phyloP scores from a whole-genome alignment of 2,888 invertebrate species.

The Endomychus coccineus region DNA sequence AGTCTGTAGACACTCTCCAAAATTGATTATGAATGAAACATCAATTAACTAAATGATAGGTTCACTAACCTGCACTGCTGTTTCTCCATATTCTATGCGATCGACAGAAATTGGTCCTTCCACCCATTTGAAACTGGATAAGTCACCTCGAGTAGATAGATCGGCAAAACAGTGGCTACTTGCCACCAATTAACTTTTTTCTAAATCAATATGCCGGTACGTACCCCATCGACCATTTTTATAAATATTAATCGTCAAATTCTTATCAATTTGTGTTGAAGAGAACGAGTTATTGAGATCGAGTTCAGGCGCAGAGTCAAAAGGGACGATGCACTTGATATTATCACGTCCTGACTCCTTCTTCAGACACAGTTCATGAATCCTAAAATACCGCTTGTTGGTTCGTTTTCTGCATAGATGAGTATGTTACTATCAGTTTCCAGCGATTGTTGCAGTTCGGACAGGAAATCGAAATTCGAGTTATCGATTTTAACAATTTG shows the following conservation, averaged over 20 bases:
- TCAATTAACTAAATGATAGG: too few relatives aligned
- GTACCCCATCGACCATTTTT: conserved; percentile 53
- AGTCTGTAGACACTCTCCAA: too few relatives aligned
- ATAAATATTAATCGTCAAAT: conserved; percentile 71
- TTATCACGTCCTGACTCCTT: conserved; percentile 58
- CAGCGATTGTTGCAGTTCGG: too few relatives aligned
- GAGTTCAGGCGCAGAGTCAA: conserved; percentile 58
- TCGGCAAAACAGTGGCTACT: conserved; percentile 68
- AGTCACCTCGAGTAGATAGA: conserved; percentile 72
- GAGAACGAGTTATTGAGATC: conserved; percentile 57
- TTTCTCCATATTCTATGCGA: too few relatives aligned
- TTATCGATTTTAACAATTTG: too few relatives aligned
- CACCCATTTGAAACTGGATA: conserved; percentile 73
- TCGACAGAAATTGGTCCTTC: too few relatives aligned
- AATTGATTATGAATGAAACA: too few relatives aligned
- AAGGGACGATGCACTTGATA: too few relatives aligned
- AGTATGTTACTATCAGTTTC: conserved; percentile 42
- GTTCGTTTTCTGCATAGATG: conserved; percentile 54
- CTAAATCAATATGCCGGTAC: conserved; percentile 67
- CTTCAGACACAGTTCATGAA: conserved; percentile 77
- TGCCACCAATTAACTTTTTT: conserved; percentile 42
- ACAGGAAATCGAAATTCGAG: too few relatives aligned
- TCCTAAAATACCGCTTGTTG: conserved; percentile 72
- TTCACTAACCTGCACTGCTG: too few relatives aligned
- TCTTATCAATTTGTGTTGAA: conserved; percentile 57